These are phyloP conservation scores for Sabatieria punctata DNA, from an alignment of 2,888 invertebrate species.

Conservation along the genomic window DNA sequence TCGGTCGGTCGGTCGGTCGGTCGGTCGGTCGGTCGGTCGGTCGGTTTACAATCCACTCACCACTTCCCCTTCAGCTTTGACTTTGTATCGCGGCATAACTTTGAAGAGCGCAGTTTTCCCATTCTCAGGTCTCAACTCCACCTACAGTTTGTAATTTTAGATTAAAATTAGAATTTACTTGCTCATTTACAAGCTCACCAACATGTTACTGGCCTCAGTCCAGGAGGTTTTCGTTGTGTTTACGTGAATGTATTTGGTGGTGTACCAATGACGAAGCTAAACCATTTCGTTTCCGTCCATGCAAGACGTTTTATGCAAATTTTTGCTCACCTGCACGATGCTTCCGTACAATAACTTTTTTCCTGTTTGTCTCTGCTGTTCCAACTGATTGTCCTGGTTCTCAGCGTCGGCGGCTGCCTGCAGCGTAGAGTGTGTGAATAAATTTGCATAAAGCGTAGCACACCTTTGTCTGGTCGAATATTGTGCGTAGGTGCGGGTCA, in stretches of 20 bases:
- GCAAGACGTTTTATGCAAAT: too few species aligned
- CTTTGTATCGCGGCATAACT: slow-evolving; percentile 34
- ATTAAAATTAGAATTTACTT: too few species aligned
- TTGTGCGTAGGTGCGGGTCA: slow-evolving; percentile 13
- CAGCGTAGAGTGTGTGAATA: background rate
- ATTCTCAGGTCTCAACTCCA: slow-evolving; percentile 29
- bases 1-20: too few species aligned
- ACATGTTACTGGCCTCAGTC: slow-evolving; percentile 32
- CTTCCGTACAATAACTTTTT: slow-evolving; percentile 33
- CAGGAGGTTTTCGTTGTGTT: slow-evolving; percentile 30
- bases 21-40: too few species aligned
- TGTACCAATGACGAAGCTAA: slow-evolving; percentile 30
- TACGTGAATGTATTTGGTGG: slow-evolving; percentile 30
- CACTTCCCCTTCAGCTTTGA: slow-evolving; percentile 33
- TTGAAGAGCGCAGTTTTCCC: slow-evolving; percentile 31
- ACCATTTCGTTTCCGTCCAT: too few species aligned
- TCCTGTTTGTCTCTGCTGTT: slow-evolving; percentile 30
- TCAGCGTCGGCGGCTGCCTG: slow-evolving; percentile 26
- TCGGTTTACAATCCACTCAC: too few species aligned
- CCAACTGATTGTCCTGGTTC: slow-evolving; percentile 29
- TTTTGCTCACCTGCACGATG: slow-evolving; percentile 34
- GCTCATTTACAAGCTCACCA: too few species aligned
- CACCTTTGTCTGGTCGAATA: slow-evolving; percentile 27
- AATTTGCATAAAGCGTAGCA: background rate
- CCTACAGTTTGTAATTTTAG: slow-evolving; percentile 16